Conservation (phyloP, 92 coral and sea anemone genomes). For the Parazoanthus atlanticus region DNA sequence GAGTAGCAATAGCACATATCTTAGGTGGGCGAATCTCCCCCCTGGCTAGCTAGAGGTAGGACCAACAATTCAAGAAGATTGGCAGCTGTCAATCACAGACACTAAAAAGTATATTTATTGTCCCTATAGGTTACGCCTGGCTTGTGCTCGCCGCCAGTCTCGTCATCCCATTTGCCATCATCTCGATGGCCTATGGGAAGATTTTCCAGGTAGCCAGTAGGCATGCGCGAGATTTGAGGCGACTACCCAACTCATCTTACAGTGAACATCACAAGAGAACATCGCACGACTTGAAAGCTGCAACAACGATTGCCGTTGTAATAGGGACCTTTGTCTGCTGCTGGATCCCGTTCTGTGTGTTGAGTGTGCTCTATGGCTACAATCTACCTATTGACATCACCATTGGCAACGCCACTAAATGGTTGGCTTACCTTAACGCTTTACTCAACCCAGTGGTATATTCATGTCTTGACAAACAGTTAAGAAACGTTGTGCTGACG, state of each 20-base stretch:
- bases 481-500: conserved; percentile 62
- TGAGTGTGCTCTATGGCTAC: conserved; percentile 71
- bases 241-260: conserved; percentile 27
- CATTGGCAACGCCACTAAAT: conserved; percentile 74
- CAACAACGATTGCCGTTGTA: conserved; percentile 88
- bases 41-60: too few relatives aligned
- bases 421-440: conserved; percentile 83
- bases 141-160: conserved; percentile 73
- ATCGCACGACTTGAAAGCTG: conserved; percentile 82
- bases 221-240: conserved; percentile 68
- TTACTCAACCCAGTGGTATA: conserved; percentile 85
- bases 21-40: too few relatives aligned
- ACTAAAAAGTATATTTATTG: neutral
- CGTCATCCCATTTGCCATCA: conserved; percentile 73
- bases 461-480: conserved; percentile 79
- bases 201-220: conserved; percentile 77
- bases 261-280: conserved; percentile 61
- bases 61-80: neutral
- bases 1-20: too few relatives aligned
- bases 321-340: conserved; percentile 85
- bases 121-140: conserved; percentile 67
- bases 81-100: neutral
- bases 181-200: conserved; percentile 78
- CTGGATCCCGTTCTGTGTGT: conserved; percentile 86
- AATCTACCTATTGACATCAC: conserved; percentile 12